Evolutionary conservation across 2,888 invertebrate species (phyloP), one percentile per base, ranked within the genome.

Genomic region (Himalopsyche kuldschensis): DNA sequence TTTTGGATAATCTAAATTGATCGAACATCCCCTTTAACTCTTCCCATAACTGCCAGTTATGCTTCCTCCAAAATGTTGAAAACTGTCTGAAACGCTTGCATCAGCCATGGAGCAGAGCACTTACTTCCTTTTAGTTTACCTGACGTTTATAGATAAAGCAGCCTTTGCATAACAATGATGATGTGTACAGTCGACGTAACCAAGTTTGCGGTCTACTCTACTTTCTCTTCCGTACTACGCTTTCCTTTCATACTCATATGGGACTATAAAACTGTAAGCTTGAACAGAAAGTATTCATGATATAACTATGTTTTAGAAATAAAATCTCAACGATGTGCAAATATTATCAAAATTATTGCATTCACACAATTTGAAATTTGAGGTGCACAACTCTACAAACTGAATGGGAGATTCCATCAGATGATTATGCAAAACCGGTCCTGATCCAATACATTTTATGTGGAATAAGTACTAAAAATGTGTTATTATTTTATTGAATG

Each of bases 101-200:
- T 76, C 76, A 69, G 69, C 69, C 30, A 69, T 69, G 69, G 32
- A 69, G 55, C 47, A 24, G 41, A 30, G 47, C 69, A 41, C 75
- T 46, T 75, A 46, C 46, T 20, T 75, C n/a, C 31, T 47, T 27
- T 30, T 48, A 81, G 78, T 82, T 82, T 78, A 82, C 82, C 82
- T 82, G 82, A 82, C 82, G 82, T 78, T 63, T 78, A 78, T 55
- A 77, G 82, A 82, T 82, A 82, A 82, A 77, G 46, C 78, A 81
- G 78, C 77, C 78, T 82, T 82, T 82, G 82, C 82, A 82, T 78
- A 82, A 82, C 82, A 82, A 82, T 77, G 78, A 78, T 82, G 82
- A 82, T 69, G 82, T 32, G 81, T 78, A 78, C 27, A 78, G 63
- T 20, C 31, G 35, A 63, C 41, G 35, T 75, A 75, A 75, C 46